phyloP scores from a whole-genome alignment of 2,888 invertebrate genomes.

The Mythimna loreyi region DNA sequence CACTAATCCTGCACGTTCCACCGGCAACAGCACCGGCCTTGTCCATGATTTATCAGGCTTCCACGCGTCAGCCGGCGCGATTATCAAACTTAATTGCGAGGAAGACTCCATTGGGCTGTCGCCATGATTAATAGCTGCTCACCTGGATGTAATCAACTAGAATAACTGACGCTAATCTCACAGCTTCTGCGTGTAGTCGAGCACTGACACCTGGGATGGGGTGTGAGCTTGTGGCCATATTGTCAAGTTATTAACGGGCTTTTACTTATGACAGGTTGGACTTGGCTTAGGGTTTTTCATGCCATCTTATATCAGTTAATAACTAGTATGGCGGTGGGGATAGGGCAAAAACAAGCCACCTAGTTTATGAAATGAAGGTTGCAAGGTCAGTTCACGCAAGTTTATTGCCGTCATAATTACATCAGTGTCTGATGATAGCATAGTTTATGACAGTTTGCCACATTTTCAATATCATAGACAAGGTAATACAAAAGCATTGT shows the following conservation, averaged over 20 bases:
- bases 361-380: background rate
- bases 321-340: no score
- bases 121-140: slow-evolving; percentile 51
- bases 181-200: slow-evolving; percentile 18
- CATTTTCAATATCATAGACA: background rate
- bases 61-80: slow-evolving; percentile 57
- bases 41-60: slow-evolving; percentile 61
- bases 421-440: slow-evolving; percentile 2
- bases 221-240: background rate
- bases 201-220: slow-evolving; percentile 33
- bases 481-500: background rate
- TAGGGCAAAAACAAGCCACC: background rate
- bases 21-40: slow-evolving; percentile 39
- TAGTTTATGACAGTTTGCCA: background rate
- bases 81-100: slow-evolving; percentile 63
- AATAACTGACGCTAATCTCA: slow-evolving; percentile 53
- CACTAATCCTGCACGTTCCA: slow-evolving; percentile 30
- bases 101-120: slow-evolving; percentile 52
- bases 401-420: background rate
- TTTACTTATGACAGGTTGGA: background rate
- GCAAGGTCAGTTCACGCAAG: slow-evolving; percentile 10
- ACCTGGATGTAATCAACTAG: slow-evolving; percentile 53
- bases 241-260: slow-evolving; percentile 14
- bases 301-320: no score
- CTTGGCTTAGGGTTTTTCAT: background rate